Evolutionary conservation across 2,888 invertebrate genomes (phyloP).

Genomic region (Scaptodrosophila latifasciaeformis): DNA sequence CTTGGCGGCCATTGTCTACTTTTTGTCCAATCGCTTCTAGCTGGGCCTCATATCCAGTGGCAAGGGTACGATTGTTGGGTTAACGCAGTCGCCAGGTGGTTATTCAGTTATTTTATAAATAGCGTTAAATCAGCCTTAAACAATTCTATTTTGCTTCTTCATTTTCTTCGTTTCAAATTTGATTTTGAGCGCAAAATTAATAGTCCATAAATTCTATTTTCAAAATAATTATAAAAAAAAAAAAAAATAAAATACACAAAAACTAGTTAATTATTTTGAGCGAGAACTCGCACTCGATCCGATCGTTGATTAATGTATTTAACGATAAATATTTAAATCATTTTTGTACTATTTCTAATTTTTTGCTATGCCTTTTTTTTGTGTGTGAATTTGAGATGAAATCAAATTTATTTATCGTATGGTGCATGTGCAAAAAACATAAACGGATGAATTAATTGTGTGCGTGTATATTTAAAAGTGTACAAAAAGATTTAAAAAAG

Average conservation of each 20-base stretch:
- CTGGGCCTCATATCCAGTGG: neutral
- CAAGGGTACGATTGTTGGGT: neutral
- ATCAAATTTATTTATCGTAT: too few species aligned
- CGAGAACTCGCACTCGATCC: too few species aligned
- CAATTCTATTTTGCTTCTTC: conserved; percentile 11
- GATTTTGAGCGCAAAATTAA: conserved; percentile 43
- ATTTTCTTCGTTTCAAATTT: conserved; percentile 23
- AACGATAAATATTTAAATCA: conserved; percentile 3
- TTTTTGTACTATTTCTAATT: too few species aligned
- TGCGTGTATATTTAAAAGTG: too few species aligned
- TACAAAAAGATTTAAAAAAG: too few species aligned
- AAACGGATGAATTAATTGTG: too few species aligned
- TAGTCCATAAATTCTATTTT: conserved; percentile 36
- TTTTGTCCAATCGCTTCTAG: conserved; percentile 45
- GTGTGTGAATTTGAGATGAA: too few species aligned
- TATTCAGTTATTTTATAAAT: too few species aligned
- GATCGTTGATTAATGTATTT: neutral
- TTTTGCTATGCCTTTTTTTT: too few species aligned
- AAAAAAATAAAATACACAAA: neutral
- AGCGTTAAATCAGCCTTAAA: neutral
- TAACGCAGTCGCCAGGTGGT: too few species aligned
- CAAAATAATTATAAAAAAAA: conserved; percentile 26
- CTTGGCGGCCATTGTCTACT: conserved; percentile 70
- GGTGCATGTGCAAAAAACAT: conserved; percentile 1
- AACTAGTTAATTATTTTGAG: neutral